Percentiles rank a stretch among this genome's conserved stretches.
Evolutionary conservation across 2,888 invertebrate genomes (phyloP).

Genomic region (Xestoiulus laeticollis): DNA sequence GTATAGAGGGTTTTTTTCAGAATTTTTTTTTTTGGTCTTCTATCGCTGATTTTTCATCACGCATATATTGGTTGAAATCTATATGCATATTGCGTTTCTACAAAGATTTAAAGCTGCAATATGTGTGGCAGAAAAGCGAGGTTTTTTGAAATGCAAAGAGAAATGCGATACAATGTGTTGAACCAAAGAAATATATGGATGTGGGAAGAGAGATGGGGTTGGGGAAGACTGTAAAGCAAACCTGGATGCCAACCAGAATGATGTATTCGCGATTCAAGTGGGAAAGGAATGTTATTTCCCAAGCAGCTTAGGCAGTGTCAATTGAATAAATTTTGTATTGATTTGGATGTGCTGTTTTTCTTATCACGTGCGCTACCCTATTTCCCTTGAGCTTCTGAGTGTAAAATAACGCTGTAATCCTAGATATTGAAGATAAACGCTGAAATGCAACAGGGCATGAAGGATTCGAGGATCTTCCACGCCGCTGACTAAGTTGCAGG

Average conservation of each 20-base stretch:
- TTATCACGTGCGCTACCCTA: constrained; percentile 31
- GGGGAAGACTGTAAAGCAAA: constrained; percentile 34
- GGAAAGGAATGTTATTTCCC: constrained; percentile 49
- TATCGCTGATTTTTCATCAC: constrained; percentile 13
- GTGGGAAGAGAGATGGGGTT: constrained; percentile 7
- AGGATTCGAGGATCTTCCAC: constrained; percentile 25
- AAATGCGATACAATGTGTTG: background rate
- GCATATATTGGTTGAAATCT: background rate
- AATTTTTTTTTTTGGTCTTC: background rate
- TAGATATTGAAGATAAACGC: constrained; percentile 47
- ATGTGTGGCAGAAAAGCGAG: background rate
- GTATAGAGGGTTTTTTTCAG: background rate
- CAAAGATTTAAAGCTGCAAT: background rate
- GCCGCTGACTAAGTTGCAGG: background rate
- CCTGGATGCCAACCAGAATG: constrained; percentile 41
- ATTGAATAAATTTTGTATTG: constrained; percentile 47
- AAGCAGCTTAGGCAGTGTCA: constrained; percentile 49
- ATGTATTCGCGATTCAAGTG: constrained; percentile 43
- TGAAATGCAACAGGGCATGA: constrained; percentile 44
- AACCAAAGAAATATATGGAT: background rate
- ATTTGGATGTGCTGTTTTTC: constrained; percentile 45
- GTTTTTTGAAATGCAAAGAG: background rate
- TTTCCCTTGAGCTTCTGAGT: constrained; percentile 44
- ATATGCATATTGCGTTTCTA: background rate
- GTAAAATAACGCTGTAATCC: constrained; percentile 50